Evolutionary conservation across 1,140 invertebrate genomes (phyloP), one percentile per base, ranked within the genome.

Genomic region (Monochamus saltuarius): DNA sequence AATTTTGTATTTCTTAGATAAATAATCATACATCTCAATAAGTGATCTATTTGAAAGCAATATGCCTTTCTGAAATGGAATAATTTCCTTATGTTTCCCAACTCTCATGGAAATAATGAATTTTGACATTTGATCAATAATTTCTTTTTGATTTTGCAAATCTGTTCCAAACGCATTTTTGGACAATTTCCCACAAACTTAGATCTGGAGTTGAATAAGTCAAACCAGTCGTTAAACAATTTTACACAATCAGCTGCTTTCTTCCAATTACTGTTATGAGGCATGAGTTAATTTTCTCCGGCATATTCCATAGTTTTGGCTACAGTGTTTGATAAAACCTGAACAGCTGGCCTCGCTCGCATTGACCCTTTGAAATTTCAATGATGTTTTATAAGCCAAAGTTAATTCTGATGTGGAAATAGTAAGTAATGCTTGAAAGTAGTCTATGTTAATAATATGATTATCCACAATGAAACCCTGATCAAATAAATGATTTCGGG

Each of bases 1-100:
- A 10, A 58, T 43, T 29, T 58, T 17, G 35, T 58, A 65, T 38
- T 43, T 56, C 14, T 37, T n/a, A 50, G 43, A 39, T 46, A 65
- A 35, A 47, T 61, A 43, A 10, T 62, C 16, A 39, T 51, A 65
- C 13, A 65, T 16, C 11, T 56, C 19, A 19, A 14, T 11, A n/a
- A 65, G 22, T 6, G 59, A 65, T 19, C 47, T 61, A 17, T 65
- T 59, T 9, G 38, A 39, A 10, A 59, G 13, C 16, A 59, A 19
- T 14, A 59, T 59, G 11, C 50, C 57, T 54, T 52, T 50, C 53
- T 57, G 34, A 49, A 40, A 53, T 56, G 47, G 39, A 39, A 43
- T 19, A 11, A 45, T 11, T 46, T 29, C 8, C 40, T 40, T 51
- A 43, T 47, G 39, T 56, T 54, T 57, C 16, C 39, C 55, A 62